Conservation (phyloP, 2,888 invertebrate genomes). For the Dioctria rufipes region DNA sequence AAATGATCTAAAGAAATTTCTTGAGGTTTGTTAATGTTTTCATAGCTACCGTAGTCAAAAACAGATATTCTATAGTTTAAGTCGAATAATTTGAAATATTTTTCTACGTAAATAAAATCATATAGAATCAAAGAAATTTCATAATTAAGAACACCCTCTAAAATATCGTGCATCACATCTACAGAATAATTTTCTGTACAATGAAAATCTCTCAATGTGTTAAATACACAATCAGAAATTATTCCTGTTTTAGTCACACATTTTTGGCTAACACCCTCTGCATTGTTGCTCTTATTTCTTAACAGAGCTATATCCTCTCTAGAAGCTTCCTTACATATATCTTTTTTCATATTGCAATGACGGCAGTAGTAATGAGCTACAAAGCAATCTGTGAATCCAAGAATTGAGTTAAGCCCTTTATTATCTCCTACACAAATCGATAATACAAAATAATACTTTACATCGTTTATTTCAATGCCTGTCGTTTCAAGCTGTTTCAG, state of each 20-base stretch:
- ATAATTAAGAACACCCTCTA: constrained; percentile 46
- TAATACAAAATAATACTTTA: constrained; percentile 58
- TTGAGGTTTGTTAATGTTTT: constrained; percentile 33
- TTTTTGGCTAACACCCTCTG: constrained; percentile 32
- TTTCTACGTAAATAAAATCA: constrained; percentile 25
- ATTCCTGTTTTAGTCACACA: constrained; percentile 43
- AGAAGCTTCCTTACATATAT: background rate
- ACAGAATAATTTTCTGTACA: constrained; percentile 49
- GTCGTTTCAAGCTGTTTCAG: constrained; percentile 31
- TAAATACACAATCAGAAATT: constrained; percentile 57
- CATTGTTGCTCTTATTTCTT: constrained; percentile 52
- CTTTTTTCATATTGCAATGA: constrained; percentile 46
- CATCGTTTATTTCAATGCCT: constrained; percentile 30
- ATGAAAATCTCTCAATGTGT: constrained; percentile 56
- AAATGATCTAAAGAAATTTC: constrained; percentile 27
- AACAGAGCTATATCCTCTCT: constrained; percentile 38
- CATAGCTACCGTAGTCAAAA: constrained; percentile 48
- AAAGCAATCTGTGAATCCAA: background rate
- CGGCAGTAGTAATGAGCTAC: constrained; percentile 59
- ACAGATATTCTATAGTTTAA: constrained; percentile 31
- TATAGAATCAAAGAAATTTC: constrained; percentile 45
- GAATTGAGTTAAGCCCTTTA: constrained; percentile 58
- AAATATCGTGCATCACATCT: constrained; percentile 46
- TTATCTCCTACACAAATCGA: constrained; percentile 60
- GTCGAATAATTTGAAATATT: constrained; percentile 50